Evolutionary conservation across 2,888 invertebrate species (phyloP).

Genomic region (Antheraea assamensis): DNA sequence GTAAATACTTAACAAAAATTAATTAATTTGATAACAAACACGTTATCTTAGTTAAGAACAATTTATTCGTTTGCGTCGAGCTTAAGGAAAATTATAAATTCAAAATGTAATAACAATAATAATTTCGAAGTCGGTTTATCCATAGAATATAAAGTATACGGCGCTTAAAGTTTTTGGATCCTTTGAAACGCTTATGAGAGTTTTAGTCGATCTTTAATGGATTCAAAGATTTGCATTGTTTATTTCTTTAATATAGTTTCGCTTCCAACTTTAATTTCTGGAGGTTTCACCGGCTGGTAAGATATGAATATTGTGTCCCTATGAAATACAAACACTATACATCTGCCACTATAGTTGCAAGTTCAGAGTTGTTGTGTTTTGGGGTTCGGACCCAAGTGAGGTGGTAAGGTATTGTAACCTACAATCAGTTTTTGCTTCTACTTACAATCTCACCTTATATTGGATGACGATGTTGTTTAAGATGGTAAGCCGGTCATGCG

Average conservation of each 20-base stretch:
- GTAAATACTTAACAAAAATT: slow-evolving; percentile 7
- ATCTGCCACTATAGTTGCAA: too few relatives aligned
- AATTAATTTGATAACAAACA: slow-evolving; percentile 5
- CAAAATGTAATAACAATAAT: slow-evolving; percentile 3
- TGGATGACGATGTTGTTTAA: too few relatives aligned
- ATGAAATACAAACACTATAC: too few relatives aligned
- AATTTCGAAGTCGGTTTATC: not conserved
- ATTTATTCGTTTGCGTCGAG: slow-evolving; percentile 15
- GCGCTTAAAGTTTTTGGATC: not conserved
- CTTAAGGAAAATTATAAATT: slow-evolving; percentile 14
- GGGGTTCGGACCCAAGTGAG: too few relatives aligned
- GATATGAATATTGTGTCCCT: too few relatives aligned
- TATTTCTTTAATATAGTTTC: not conserved
- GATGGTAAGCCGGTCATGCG: too few relatives aligned
- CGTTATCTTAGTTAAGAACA: slow-evolving; percentile 1
- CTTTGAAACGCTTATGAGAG: not conserved
- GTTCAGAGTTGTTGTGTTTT: too few relatives aligned
- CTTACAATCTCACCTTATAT: too few relatives aligned
- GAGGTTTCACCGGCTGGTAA: too few relatives aligned
- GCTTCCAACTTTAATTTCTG: not conserved
- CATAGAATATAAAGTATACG: not conserved
- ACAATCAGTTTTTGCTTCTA: too few relatives aligned
- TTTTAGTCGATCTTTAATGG: not conserved
- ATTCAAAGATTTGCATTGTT: not conserved
- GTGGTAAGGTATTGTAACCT: too few relatives aligned